Evolutionary conservation across 2,113 vertebrate genomes (phyloP).

Genomic region (Trematomus loennbergii): DNA sequence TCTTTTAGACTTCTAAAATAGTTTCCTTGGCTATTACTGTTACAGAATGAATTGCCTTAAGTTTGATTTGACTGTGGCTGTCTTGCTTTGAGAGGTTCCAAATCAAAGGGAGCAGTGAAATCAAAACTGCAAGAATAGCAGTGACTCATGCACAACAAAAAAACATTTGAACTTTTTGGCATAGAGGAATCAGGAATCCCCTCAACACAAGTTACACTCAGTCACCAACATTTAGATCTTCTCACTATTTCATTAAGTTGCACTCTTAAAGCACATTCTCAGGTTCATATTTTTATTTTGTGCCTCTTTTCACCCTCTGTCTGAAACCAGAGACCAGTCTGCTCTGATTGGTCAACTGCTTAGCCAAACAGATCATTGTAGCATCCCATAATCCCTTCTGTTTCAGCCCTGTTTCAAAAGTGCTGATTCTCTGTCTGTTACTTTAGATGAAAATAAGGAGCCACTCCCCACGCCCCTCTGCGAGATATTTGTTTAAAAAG

Average conservation of each 20-base stretch:
- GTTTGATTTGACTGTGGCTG: constrained; percentile 16
- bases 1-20: constrained; percentile 22
- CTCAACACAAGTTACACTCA: not conserved
- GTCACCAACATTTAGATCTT: not conserved
- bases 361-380: too few species aligned
- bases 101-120: constrained; percentile 19
- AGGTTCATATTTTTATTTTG: too few species aligned
- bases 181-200: constrained; percentile 14
- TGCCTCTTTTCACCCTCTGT: too few species aligned
- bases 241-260: not conserved
- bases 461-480: too few species aligned
- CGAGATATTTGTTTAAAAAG: too few species aligned
- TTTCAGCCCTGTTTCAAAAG: too few species aligned
- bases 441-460: too few species aligned
- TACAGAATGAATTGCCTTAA: not conserved
- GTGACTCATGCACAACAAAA: not conserved
- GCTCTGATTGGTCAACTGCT: too few species aligned
- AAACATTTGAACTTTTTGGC: constrained; percentile 1
- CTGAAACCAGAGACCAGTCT: too few species aligned
- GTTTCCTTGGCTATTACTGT: not conserved
- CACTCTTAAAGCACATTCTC: too few species aligned
- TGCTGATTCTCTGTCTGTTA: too few species aligned
- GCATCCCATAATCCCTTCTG: too few species aligned
- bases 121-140: constrained; percentile 29
- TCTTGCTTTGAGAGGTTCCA: constrained; percentile 1